Percentiles rank a stretch among this genome's conserved stretches.
Evolutionary conservation across 2,113 vertebrate species (phyloP).

Genomic region (Delphinapterus leucas): DNA sequence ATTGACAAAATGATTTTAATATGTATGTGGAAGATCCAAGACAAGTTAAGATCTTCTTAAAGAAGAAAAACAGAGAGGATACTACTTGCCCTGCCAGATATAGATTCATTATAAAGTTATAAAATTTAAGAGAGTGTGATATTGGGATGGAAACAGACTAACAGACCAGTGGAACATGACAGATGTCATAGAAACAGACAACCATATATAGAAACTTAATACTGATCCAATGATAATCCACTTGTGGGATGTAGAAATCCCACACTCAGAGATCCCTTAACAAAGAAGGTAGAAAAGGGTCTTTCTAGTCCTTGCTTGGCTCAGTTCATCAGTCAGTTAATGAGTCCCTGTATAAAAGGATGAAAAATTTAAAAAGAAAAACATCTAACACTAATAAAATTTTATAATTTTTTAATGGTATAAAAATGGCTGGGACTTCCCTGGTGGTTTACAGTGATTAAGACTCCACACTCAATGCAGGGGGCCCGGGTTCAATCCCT

Average conservation of each 20-base stretch:
- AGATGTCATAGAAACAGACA: neutral
- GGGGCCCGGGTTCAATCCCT: too few species aligned
- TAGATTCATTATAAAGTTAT: neutral
- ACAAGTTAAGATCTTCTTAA: neutral
- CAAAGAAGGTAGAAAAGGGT: neutral
- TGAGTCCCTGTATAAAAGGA: neutral
- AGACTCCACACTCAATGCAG: too few species aligned
- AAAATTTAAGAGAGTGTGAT: neutral
- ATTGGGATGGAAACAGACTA: neutral
- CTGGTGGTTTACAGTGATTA: too few species aligned
- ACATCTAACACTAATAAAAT: neutral
- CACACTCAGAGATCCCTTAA: neutral
- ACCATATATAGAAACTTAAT: neutral
- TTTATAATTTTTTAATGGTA: neutral
- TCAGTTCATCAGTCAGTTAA: neutral
- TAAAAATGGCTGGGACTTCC: neutral
- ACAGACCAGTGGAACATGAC: neutral
- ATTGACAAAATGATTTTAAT: neutral
- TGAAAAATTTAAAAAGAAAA: neutral
- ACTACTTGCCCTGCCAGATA: neutral
- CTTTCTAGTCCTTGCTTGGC: neutral
- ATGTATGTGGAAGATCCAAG: neutral
- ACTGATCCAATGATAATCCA: neutral
- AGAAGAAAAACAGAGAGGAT: neutral
- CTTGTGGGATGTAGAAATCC: neutral